These are phyloP conservation scores for Erpetoichthys calabaricus DNA, from an alignment of 2,797 vertebrate species.

Conservation along the genomic window DNA sequence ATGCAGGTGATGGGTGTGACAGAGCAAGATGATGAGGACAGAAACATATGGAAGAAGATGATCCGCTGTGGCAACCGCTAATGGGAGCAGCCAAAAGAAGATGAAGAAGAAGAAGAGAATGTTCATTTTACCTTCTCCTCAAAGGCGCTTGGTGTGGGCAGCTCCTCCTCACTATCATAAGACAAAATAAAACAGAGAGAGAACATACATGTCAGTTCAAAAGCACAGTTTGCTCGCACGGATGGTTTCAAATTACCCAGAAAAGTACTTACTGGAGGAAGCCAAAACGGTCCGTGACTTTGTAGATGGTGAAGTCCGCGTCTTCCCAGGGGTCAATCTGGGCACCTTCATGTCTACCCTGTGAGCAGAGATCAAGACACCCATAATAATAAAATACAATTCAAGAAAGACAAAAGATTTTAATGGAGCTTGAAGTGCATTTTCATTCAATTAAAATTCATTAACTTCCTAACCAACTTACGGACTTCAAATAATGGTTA, in stretches of 20 bases:
- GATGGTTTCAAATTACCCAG: accelerated
- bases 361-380: conserved; percentile 18
- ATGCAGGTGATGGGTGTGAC: no score
- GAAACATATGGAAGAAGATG: no score
- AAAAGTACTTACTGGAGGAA: conserved; percentile 71
- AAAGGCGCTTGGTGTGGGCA: conserved; percentile 56
- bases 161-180: conserved; percentile 59
- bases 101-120: no score
- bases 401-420: no score
- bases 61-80: no score
- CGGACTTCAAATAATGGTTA: no score
- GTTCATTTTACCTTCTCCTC: conserved; percentile 64
- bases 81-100: no score
- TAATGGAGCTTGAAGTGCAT: no score
- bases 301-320: conserved; percentile 67
- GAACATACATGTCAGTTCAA: background rate
- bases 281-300: conserved; percentile 76
- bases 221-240: background rate
- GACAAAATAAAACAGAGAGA: conserved; percentile 13
- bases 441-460: no score
- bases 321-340: conserved; percentile 79
- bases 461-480: no score
- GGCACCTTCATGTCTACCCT: conserved; percentile 70
- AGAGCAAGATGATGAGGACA: no score
- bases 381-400: no score